Conservation (phyloP, 2,797 vertebrate genomes). For the Chelon labrosus region DNA sequence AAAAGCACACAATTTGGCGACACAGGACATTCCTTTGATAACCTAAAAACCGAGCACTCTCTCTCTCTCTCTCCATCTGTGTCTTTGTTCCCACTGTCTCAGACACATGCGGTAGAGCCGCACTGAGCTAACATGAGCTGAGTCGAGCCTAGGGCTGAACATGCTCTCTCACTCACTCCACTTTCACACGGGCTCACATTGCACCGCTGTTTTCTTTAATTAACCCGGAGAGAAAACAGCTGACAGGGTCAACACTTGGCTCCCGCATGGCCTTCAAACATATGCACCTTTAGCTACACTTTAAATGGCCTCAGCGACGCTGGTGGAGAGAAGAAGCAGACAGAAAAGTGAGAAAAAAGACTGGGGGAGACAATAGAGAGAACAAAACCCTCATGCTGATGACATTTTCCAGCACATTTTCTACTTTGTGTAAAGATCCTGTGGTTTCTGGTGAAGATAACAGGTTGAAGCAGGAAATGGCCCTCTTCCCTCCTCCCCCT, state of each 20-base stretch:
- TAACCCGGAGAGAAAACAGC: slow-evolving; percentile 87
- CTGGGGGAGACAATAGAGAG: slow-evolving; percentile 46
- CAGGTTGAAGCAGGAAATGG: slow-evolving; percentile 73
- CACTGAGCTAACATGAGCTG: slow-evolving; percentile 79
- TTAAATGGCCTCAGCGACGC: slow-evolving; percentile 46
- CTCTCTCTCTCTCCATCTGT: slow-evolving; percentile 36
- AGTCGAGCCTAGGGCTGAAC: slow-evolving; percentile 74
- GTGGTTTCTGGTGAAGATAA: slow-evolving; percentile 73
- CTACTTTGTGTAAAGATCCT: slow-evolving; percentile 59
- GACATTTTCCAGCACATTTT: slow-evolving; percentile 68
- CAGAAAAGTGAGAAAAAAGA: slow-evolving; percentile 30
- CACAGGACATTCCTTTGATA: slow-evolving; percentile 49
- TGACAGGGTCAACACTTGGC: slow-evolving; percentile 84
- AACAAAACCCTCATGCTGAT: slow-evolving; percentile 54
- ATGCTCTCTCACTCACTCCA: slow-evolving; percentile 72
- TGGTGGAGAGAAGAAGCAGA: slow-evolving; percentile 43
- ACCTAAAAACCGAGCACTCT: slow-evolving; percentile 58
- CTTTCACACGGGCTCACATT: slow-evolving; percentile 85
- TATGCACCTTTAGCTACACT: slow-evolving; percentile 77
- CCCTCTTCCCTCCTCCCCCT: slow-evolving; percentile 41
- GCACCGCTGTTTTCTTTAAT: slow-evolving; percentile 88
- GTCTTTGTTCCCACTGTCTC: slow-evolving; percentile 80
- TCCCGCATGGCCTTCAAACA: slow-evolving; percentile 75
- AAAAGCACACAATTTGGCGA: slow-evolving; percentile 14
- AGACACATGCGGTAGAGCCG: slow-evolving; percentile 79